These are phyloP conservation scores for Crossaster papposus DNA, from an alignment of 53 echinoderm and acorn worm genomes.

Conservation along the genomic window DNA sequence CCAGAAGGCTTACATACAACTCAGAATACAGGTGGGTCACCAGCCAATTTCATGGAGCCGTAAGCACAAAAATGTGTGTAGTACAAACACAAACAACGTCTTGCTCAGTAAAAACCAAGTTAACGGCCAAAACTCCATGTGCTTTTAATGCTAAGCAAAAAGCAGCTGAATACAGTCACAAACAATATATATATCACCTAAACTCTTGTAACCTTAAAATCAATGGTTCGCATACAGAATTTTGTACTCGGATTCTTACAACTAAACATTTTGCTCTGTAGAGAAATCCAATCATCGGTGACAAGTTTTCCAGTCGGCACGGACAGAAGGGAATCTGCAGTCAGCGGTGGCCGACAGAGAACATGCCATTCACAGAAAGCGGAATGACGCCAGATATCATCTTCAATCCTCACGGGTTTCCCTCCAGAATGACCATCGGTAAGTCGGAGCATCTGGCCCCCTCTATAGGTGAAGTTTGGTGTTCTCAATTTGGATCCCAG, in stretches of 20 bases:
- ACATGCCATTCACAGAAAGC: conserved; percentile 98
- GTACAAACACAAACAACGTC: no score
- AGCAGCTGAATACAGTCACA: no score
- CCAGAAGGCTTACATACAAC: conserved; percentile 85
- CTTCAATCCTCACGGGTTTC: conserved; percentile 98
- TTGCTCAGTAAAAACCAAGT: no score
- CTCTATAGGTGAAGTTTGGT: not conserved
- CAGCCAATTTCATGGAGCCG: no score
- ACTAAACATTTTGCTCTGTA: conserved; percentile 1
- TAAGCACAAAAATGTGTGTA: no score
- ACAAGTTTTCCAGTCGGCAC: conserved; percentile 98
- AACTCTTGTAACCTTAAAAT: no score
- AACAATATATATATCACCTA: no score
- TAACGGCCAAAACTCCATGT: no score
- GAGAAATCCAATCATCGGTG: conserved; percentile 85
- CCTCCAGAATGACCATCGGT: conserved; percentile 99
- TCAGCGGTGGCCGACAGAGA: conserved; percentile 89
- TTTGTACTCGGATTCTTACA: no score
- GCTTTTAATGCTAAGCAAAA: no score
- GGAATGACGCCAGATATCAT: conserved; percentile 98
- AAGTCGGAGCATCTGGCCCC: not conserved
- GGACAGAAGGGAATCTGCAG: conserved; percentile 98
- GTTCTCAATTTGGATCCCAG: not conserved
- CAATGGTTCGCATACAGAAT: no score
- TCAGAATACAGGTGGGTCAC: conserved; percentile 84